phyloP scores from a whole-genome alignment of 2,113 vertebrate genomes.

The Mirza zaza region DNA sequence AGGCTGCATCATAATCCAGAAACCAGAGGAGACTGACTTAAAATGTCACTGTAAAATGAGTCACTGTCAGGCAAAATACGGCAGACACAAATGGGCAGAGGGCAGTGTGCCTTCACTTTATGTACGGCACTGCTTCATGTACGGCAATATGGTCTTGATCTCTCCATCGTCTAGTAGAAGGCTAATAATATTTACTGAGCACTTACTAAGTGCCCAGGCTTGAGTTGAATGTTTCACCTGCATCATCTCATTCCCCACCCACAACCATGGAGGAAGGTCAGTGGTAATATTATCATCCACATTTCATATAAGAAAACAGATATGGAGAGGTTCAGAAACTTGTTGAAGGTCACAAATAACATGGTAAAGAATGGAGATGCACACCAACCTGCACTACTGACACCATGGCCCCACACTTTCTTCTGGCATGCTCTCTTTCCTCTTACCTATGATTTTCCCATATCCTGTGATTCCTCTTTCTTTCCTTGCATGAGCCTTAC shows the following conservation, averaged over 20 bases:
- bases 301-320: not conserved
- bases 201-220: not conserved
- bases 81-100: not conserved
- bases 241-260: not conserved
- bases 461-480: not conserved
- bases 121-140: not conserved
- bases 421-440: not conserved
- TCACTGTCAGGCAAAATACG: not conserved
- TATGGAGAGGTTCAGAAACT: not conserved
- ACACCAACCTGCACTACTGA: not conserved
- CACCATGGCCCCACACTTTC: not conserved
- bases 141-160: accelerated
- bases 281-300: not conserved
- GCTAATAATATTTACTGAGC: not conserved
- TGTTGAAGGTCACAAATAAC: not conserved
- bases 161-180: no score
- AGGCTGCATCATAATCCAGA: not conserved
- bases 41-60: not conserved
- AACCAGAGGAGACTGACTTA: not conserved
- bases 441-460: not conserved
- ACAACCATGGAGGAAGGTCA: not conserved
- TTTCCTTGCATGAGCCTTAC: not conserved
- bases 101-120: not conserved
- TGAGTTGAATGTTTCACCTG: not conserved
- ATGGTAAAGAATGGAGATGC: not conserved